phyloP scores from a whole-genome alignment of 2,113 vertebrate species.

The Orycteropus afer region DNA sequence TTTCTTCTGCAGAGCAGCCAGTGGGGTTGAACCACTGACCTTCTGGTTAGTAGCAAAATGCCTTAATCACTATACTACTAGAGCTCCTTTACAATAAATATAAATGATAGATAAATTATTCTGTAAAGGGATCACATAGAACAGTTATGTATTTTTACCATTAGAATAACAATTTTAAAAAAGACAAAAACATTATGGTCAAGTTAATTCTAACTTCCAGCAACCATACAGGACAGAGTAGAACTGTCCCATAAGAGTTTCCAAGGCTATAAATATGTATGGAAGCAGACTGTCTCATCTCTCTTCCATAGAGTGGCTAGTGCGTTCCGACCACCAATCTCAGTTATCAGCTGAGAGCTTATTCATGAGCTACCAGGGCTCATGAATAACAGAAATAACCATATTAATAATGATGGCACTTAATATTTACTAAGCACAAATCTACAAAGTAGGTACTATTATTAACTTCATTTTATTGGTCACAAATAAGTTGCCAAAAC shows the following conservation, averaged over 20 bases:
- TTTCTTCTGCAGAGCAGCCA: too few relatives aligned
- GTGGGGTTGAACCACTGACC: too few relatives aligned
- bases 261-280: background rate
- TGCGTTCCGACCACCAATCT: background rate
- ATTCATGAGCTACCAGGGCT: too few relatives aligned
- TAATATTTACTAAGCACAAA: background rate
- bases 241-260: too few relatives aligned
- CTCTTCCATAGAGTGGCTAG: background rate
- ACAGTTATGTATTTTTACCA: background rate
- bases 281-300: background rate
- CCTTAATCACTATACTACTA: too few relatives aligned
- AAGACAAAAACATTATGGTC: background rate
- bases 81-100: background rate
- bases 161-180: background rate
- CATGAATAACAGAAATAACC: background rate
- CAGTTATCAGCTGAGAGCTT: background rate
- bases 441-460: background rate
- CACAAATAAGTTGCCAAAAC: constrained; percentile 24
- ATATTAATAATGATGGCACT: background rate
- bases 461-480: background rate
- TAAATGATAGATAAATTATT: background rate
- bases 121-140: background rate
- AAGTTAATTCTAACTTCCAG: background rate
- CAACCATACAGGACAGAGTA: too few relatives aligned
- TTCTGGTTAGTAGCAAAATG: too few relatives aligned